Conservation (phyloP, 2,888 invertebrate genomes). For the Lepidocyrtoides sp. region DNA sequence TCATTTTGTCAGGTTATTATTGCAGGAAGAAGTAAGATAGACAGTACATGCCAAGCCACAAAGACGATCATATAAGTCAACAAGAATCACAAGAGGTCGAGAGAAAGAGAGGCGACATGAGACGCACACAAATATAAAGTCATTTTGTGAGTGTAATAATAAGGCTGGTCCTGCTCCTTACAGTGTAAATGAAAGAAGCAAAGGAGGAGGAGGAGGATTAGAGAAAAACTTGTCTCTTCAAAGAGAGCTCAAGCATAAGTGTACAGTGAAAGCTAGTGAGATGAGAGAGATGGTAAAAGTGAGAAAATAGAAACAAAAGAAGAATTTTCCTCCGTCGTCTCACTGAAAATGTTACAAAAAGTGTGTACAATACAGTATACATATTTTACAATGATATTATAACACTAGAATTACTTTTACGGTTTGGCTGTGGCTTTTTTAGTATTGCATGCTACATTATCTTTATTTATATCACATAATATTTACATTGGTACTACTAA, state of each 20-base stretch:
- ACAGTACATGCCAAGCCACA: neutral
- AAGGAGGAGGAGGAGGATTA: neutral
- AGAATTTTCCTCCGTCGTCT: neutral
- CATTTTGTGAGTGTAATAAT: slow-evolving; percentile 30
- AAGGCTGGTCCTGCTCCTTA: neutral
- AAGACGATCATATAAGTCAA: neutral
- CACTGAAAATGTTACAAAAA: neutral
- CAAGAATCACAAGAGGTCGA: neutral
- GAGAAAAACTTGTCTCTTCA: slow-evolving; percentile 24
- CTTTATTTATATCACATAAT: too few species aligned
- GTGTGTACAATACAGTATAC: neutral
- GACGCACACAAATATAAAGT: neutral
- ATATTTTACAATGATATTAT: too few species aligned
- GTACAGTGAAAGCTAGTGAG: neutral
- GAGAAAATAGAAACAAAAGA: slow-evolving; percentile 31
- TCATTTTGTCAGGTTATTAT: slow-evolving; percentile 48
- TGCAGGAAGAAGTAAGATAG: neutral
- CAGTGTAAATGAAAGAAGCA: slow-evolving; percentile 1
- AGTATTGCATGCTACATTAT: neutral
- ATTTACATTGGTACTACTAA: too few species aligned
- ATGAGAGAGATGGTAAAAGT: slow-evolving; percentile 2
- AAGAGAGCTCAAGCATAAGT: neutral
- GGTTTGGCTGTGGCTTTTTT: too few species aligned
- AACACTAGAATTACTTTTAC: neutral
- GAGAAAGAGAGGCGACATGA: neutral